Evolutionary conservation across 2,113 vertebrate species (phyloP).

Genomic region (Plecturocebus donacophilus): DNA sequence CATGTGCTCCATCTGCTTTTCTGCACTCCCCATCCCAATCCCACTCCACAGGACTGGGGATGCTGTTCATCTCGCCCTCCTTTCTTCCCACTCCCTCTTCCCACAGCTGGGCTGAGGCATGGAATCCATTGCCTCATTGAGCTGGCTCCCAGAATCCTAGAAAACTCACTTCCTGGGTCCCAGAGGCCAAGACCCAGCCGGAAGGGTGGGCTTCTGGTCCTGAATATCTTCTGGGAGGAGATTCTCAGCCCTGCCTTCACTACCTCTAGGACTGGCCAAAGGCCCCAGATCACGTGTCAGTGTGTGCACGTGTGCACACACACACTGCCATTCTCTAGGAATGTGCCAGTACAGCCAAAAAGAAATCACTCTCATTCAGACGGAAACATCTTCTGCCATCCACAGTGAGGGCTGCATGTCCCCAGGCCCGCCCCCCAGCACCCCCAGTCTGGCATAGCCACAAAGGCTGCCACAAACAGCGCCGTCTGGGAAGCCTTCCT

Average conservation of each 20-base stretch:
- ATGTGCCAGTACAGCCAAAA: neutral
- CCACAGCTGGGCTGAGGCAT: conserved; percentile 57
- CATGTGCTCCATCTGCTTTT: neutral
- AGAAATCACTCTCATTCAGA: neutral
- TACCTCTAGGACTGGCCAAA: neutral
- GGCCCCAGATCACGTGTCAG: neutral
- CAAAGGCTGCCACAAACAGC: neutral
- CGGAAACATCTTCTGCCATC: neutral
- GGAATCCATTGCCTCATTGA: conserved; percentile 53
- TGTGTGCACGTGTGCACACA: rapidly evolving
- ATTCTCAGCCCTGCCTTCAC: neutral
- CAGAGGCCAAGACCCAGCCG: conserved; percentile 12
- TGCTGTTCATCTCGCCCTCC: neutral
- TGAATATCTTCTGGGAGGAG: neutral
- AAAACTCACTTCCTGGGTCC: conserved; percentile 9
- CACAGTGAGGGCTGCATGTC: neutral
- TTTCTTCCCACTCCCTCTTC: conserved; percentile 31
- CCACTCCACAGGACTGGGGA: neutral
- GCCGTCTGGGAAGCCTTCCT: neutral
- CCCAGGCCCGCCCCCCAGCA: neutral
- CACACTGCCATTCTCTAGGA: neutral
- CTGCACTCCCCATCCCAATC: neutral
- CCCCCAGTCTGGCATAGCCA: neutral
- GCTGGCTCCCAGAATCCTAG: conserved; percentile 53
- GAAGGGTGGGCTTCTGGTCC: neutral